phyloP scores from a whole-genome alignment of 2,113 vertebrate genomes.

The Eudyptes chrysolophus region DNA sequence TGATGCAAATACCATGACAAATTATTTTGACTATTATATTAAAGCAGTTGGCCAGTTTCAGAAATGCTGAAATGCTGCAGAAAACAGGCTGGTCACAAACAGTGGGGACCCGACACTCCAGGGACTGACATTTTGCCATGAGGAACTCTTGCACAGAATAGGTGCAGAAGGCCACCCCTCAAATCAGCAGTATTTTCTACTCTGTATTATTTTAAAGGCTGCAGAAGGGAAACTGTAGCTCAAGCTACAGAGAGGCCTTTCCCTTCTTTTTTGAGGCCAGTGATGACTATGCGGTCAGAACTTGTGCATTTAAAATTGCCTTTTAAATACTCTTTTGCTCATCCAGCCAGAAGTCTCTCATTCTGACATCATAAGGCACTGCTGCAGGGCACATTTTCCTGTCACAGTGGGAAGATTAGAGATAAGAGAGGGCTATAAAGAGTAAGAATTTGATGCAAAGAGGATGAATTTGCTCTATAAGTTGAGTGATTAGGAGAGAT shows the following conservation, averaged over 20 bases:
- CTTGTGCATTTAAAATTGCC: background rate
- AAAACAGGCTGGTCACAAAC: background rate
- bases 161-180: background rate
- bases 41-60: background rate
- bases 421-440: background rate
- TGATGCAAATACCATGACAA: background rate
- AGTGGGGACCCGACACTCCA: background rate
- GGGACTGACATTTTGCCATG: background rate
- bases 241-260: background rate
- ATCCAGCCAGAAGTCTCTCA: background rate
- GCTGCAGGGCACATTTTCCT: constrained; percentile 11
- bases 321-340: background rate
- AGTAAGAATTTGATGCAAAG: background rate
- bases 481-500: background rate
- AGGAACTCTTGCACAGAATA: accelerated
- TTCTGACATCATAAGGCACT: constrained; percentile 15
- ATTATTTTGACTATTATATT: background rate
- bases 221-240: background rate
- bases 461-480: background rate
- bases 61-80: background rate
- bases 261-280: background rate
- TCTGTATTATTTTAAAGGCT: background rate
- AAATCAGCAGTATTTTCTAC: background rate
- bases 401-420: constrained; percentile 16
- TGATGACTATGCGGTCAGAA: background rate